These are phyloP conservation scores for Mesoligia furuncula DNA, from an alignment of 2,888 invertebrate genomes.

Conservation along the genomic window DNA sequence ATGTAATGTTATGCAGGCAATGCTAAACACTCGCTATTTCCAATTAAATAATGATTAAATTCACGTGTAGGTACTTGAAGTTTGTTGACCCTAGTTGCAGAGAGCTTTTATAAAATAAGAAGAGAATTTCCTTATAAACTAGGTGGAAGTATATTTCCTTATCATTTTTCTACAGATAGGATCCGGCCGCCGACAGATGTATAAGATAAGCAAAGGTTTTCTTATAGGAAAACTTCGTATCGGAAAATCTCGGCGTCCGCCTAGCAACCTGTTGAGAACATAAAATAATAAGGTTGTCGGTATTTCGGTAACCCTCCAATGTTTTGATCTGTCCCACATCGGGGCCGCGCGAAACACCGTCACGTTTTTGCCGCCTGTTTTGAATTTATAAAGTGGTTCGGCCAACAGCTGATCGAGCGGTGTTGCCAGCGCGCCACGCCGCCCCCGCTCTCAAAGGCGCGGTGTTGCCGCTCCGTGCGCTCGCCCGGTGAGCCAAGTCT, in stretches of 20 bases:
- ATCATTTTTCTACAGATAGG: conserved; percentile 22
- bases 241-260: conserved; percentile 43
- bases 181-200: conserved; percentile 3
- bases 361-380: conserved; percentile 86
- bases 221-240: conserved; percentile 44
- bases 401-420: conserved; percentile 87
- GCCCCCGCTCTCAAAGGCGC: conserved; percentile 72
- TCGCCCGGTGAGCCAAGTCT: conserved; percentile 68
- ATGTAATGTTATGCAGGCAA: conserved; percentile 56
- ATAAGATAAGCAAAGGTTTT: conserved; percentile 40
- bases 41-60: conserved; percentile 56
- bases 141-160: conserved; percentile 20
- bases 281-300: conserved; percentile 63
- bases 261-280: conserved; percentile 66
- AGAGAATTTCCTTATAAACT: neutral
- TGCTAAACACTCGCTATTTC: conserved; percentile 57
- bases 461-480: conserved; percentile 80
- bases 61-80: conserved; percentile 33
- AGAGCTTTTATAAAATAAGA: conserved; percentile 24
- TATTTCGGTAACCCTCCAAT: conserved; percentile 67
- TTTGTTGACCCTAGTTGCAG: conserved; percentile 42
- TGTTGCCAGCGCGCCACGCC: conserved; percentile 75
- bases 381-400: conserved; percentile 83
- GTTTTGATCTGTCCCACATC: conserved; percentile 74
- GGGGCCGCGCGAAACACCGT: conserved; percentile 71